Conservation (phyloP, 2,888 invertebrate genomes). For the Macrophya alboannulata region DNA sequence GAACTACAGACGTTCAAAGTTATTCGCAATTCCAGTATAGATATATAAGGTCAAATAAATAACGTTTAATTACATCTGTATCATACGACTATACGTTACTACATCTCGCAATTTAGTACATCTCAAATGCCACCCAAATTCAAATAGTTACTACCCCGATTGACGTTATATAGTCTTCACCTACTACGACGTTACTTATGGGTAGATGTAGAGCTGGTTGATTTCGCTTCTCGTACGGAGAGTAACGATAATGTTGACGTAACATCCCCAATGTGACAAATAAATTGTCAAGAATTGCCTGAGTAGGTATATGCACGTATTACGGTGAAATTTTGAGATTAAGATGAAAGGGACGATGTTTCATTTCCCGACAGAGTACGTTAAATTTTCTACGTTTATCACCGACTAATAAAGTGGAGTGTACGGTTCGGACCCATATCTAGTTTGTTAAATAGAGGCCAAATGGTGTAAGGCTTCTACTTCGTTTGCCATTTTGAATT, state of each 20-base stretch:
- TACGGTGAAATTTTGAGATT: background rate
- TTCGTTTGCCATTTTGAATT: background rate
- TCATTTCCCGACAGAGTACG: slow-evolving; percentile 23
- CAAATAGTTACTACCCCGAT: slow-evolving; percentile 2
- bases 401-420: slow-evolving; percentile 24
- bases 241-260: slow-evolving; percentile 32
- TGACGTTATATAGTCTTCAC: background rate
- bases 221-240: background rate
- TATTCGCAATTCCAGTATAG: background rate
- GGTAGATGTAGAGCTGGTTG: background rate
- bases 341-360: slow-evolving; percentile 6
- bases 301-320: background rate
- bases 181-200: background rate
- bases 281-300: slow-evolving; percentile 10
- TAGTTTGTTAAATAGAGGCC: background rate
- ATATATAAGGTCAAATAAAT: background rate
- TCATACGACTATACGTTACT: background rate
- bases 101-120: background rate
- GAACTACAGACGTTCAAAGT: slow-evolving; percentile 25
- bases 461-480: background rate
- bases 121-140: background rate
- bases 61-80: slow-evolving; percentile 25
- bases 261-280: slow-evolving; percentile 22
- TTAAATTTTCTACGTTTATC: slow-evolving; percentile 41
- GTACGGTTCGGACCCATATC: background rate